Base-by-base conservation (phyloP, 2,888 invertebrate genomes). In the Trichogramma evanescens region DNA sequence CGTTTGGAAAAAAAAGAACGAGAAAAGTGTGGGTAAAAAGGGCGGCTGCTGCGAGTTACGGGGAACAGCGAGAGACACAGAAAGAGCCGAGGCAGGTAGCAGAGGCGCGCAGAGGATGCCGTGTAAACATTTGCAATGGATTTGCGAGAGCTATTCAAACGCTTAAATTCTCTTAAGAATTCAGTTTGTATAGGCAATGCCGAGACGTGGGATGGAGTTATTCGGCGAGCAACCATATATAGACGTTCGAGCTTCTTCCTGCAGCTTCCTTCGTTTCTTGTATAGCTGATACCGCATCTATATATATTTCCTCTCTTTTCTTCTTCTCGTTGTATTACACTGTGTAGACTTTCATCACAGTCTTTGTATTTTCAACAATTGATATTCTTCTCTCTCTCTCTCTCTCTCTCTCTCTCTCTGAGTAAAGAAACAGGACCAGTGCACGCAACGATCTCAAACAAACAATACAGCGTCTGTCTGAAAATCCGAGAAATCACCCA, bases 131-230 rank as follows among this genome's bases (percentile, higher is more conserved):
- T 78, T 78, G 76, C 76, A 74, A 75, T 76, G 76, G 78, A 77
- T 78, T 78, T 77, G 75, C 71, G 72, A 26, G 26, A 76, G 77
- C 75, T 78, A 78, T 78, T 78, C 77, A 78, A 77, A 77, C 76
- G 75, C 75, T 75, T 76, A 77, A 77, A 78, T 77, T 78, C 77
- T 77, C 77, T 77, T 76, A 77, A 77, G 77, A 78, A 77, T 77
- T 77, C 72, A 71, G 76, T 76, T 77, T 74, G 73, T 71, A 71
- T 70, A 74, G 73, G 74, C 74, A 71, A 59, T 10, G 48, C 58
- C 57, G 61, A 56, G 57, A 58, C 50, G 46, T 44, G 26, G 26
- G 26, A 26, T 26, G 26, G 26, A 2, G 26, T 26, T 26, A 2
- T 26, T 26, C 55, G 68, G 68, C 68, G 66, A 66, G 68, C 69